A percentile compares a stretch with the other conserved stretches of the same genome.
Conservation (phyloP, 2,113 vertebrate genomes). For the Gavia stellata region DNA sequence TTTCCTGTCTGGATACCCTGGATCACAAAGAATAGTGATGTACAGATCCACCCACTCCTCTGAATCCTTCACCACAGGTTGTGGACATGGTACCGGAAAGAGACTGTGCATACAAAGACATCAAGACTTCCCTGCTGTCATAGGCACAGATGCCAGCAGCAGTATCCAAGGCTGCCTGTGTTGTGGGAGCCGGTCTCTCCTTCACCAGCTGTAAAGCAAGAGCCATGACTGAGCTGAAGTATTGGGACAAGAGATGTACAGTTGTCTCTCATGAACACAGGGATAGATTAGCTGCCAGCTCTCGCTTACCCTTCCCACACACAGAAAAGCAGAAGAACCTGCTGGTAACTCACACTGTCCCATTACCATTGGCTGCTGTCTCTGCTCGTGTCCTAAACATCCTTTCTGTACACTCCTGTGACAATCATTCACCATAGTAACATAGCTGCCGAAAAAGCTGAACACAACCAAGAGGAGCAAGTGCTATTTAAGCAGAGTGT, state of each 20-base stretch:
- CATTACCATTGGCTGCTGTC: not conserved
- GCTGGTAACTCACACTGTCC: not conserved
- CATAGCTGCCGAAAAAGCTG: not conserved
- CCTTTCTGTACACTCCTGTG: not conserved
- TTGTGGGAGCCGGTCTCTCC: not conserved
- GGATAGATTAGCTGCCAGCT: not conserved
- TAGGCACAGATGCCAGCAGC: not conserved
- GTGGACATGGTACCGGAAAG: not conserved
- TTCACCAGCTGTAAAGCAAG: not conserved
- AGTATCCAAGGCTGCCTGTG: not conserved
- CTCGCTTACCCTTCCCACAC: not conserved
- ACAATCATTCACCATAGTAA: constrained; percentile 1
- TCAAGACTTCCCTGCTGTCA: not conserved
- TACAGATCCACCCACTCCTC: not conserved
- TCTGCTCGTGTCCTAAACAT: not conserved
- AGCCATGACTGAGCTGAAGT: not conserved
- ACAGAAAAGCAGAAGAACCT: not conserved
- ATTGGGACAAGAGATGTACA: not conserved
- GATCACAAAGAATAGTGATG: not conserved
- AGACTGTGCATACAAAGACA: not conserved
- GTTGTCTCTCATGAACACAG: not conserved
- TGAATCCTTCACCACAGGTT: fast-evolving
- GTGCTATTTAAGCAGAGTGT: not conserved
- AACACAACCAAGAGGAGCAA: not conserved
- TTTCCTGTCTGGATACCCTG: not conserved